These are phyloP conservation scores for Scartelaos histophorus DNA, from an alignment of 2,113 vertebrate genomes.

Conservation along the genomic window DNA sequence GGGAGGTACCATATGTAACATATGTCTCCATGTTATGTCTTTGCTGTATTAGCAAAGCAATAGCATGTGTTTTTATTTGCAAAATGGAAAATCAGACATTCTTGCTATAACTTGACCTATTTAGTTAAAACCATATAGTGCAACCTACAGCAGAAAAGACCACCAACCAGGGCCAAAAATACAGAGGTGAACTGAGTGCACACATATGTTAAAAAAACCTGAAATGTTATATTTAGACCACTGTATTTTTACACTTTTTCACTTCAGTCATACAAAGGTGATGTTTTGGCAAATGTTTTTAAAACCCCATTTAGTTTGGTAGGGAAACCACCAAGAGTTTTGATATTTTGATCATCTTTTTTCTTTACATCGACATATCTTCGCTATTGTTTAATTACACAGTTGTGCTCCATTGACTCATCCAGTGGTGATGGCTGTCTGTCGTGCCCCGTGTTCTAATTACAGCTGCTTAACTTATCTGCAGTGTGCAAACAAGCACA, in stretches of 20 bases:
- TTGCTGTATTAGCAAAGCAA: too few relatives aligned
- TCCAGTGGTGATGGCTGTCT: slow-evolving; percentile 37
- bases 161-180: too few relatives aligned
- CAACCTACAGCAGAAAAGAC: too few relatives aligned
- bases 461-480: slow-evolving; percentile 64
- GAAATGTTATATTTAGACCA: too few relatives aligned
- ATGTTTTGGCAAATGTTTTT: background rate
- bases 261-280: background rate
- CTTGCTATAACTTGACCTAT: too few relatives aligned
- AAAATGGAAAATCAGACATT: too few relatives aligned
- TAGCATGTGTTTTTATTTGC: too few relatives aligned
- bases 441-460: slow-evolving; percentile 53
- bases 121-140: too few relatives aligned
- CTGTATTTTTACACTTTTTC: background rate
- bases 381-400: background rate
- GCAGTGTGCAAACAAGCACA: slow-evolving; percentile 60
- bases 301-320: background rate
- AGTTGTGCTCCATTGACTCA: slow-evolving; percentile 31
- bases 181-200: too few relatives aligned
- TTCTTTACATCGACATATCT: background rate
- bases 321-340: background rate
- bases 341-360: background rate
- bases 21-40: too few relatives aligned
- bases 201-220: too few relatives aligned
- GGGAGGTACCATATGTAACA: too few relatives aligned